phyloP scores from a whole-genome alignment of 2,797 vertebrate genomes.

The Enteromius unitaeniatus region DNA sequence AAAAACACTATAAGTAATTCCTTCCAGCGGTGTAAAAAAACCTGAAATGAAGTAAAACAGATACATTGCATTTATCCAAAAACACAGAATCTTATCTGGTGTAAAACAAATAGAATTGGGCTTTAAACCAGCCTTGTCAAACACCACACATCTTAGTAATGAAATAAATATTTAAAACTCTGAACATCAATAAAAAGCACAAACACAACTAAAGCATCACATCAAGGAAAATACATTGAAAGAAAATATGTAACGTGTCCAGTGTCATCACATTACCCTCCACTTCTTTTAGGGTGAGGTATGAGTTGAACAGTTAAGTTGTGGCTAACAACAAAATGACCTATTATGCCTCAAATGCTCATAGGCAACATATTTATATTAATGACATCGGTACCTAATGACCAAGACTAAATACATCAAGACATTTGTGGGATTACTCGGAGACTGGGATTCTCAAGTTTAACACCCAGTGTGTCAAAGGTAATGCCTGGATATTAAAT shows the following conservation, averaged over 20 bases:
- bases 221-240: not conserved
- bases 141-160: not conserved
- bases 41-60: not conserved
- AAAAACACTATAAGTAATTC: not conserved
- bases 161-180: slow-evolving; percentile 23
- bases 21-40: not conserved
- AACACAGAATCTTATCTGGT: not conserved
- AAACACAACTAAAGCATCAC: not conserved
- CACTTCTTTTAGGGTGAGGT: slow-evolving; percentile 17
- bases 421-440: not conserved
- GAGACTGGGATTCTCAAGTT: not conserved
- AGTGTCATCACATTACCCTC: not conserved
- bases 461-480: not conserved
- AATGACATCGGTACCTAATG: not conserved
- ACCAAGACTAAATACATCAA: slow-evolving; percentile 9
- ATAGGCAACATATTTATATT: not conserved
- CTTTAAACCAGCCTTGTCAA: not conserved
- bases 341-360: not conserved
- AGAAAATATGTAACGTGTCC: not conserved
- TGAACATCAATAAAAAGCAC: not conserved
- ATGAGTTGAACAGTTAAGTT: not conserved
- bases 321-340: not conserved
- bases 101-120: not conserved
- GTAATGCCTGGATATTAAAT: not conserved
- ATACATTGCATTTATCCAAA: not conserved